These are phyloP conservation scores for Amblyjoppa proteus DNA, from an alignment of 2,888 invertebrate species.

Conservation along the genomic window DNA sequence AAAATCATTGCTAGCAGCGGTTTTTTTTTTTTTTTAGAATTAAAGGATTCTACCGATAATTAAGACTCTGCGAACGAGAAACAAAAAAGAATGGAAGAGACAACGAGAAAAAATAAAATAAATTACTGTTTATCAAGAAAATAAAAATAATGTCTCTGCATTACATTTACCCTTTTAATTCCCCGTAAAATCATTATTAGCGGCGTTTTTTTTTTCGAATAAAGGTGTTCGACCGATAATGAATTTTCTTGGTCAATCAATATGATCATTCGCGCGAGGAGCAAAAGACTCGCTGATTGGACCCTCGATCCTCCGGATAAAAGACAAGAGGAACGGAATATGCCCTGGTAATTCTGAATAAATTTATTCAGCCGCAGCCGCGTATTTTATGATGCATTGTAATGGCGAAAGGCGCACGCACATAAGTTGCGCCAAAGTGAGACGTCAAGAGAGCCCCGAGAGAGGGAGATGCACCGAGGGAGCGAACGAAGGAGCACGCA, in stretches of 20 bases:
- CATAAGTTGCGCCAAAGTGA: slow-evolving; percentile 67
- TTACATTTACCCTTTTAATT: slow-evolving; percentile 10
- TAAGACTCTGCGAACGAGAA: too few relatives aligned
- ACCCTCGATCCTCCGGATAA: not conserved
- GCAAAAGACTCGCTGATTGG: not conserved
- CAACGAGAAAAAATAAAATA: not conserved
- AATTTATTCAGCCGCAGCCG: slow-evolving; percentile 14
- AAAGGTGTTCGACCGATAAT: slow-evolving; percentile 17
- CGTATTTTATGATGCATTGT: slow-evolving; percentile 11
- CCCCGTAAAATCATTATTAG: not conserved
- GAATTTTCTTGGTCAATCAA: slow-evolving; percentile 1
- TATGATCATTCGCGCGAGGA: not conserved
- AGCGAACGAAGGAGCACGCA: not conserved
- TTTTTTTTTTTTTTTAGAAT: not conserved
- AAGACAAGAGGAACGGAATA: not conserved
- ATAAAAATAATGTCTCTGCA: slow-evolving; percentile 20
- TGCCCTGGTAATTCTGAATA: not conserved
- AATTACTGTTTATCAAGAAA: not conserved
- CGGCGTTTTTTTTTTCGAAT: not conserved
- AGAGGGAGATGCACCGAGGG: slow-evolving; percentile 62
- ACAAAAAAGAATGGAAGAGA: not conserved
- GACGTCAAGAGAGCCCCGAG: slow-evolving; percentile 70
- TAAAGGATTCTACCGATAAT: slow-evolving; percentile 15
- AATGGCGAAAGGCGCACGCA: slow-evolving; percentile 2
- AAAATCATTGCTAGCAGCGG: not conserved